Percentiles rank a stretch among this genome's conserved stretches.
phyloP scores from a whole-genome alignment of 2,888 invertebrate genomes.

The Zaprionus lineosus region DNA sequence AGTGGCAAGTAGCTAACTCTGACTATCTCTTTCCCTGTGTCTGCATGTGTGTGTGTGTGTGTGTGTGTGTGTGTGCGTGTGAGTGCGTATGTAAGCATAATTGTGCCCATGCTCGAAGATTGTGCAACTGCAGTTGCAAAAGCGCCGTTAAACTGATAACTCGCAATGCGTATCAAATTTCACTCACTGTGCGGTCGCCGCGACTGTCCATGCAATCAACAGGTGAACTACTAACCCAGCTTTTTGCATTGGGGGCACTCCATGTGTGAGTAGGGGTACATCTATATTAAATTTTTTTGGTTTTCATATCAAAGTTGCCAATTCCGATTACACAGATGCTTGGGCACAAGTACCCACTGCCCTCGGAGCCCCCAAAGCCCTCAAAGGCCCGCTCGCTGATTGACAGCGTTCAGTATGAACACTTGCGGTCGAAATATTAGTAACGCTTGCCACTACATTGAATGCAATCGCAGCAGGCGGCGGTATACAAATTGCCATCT shows the following conservation, averaged over 20 bases:
- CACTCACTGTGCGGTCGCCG: slow-evolving; percentile 49
- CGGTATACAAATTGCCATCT: too few relatives aligned
- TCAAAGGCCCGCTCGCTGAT: too few relatives aligned
- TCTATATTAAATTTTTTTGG: too few relatives aligned
- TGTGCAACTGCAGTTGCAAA: slow-evolving; percentile 46
- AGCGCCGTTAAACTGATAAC: slow-evolving; percentile 41
- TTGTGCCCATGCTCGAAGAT: slow-evolving; percentile 17
- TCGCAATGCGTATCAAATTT: slow-evolving; percentile 35
- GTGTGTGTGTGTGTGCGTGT: background rate
- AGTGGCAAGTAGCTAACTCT: slow-evolving; percentile 23
- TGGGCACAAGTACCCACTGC: too few relatives aligned
- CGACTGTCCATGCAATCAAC: slow-evolving; percentile 44
- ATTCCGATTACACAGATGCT: slow-evolving; percentile 41
- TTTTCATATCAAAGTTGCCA: slow-evolving; percentile 17
- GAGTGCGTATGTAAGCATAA: slow-evolving; percentile 3
- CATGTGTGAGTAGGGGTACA: background rate
- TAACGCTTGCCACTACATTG: too few relatives aligned
- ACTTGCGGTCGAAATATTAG: too few relatives aligned
- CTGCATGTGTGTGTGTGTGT: slow-evolving; percentile 1
- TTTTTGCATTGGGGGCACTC: too few relatives aligned
- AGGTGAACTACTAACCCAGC: slow-evolving; percentile 65
- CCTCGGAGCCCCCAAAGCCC: too few relatives aligned
- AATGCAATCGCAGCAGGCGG: too few relatives aligned
- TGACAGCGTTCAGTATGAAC: too few relatives aligned
- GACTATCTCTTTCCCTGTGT: background rate